Evolutionary conservation across 2,888 invertebrate species (phyloP), one percentile per base, ranked within the genome.

Genomic region (Autographa gamma): DNA sequence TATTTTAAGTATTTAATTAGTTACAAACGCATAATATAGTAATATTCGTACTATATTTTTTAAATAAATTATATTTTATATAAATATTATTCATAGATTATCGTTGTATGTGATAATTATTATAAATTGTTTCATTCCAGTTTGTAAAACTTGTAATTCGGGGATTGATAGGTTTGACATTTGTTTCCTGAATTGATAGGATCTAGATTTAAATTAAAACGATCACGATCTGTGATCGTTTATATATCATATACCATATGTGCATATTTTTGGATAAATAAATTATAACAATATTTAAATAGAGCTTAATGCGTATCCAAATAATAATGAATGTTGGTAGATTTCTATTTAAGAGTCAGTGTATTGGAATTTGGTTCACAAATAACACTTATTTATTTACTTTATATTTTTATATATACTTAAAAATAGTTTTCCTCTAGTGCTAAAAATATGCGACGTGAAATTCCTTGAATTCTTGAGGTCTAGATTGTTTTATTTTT

Each of bases 1-100:
- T 76, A 80, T 77, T 82, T 79, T 81, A 77, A 79, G 64, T 86
- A 86, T 85, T 83, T 88, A 86, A 88, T 88, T 87, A 84, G 77
- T 76, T 70, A 79, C 76, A 75, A 83, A 77, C 63, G 82, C 71
- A 83, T 84, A 82, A 71, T 75, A 69, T 14, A 52, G 54, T 61
- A 74, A 82, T 76, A 83, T 66, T 56, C 63, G 63, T 59, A 69
- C 69, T 73, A 59, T 71, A 41, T 71, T 74, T 66, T 70, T 65
- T 73, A 71, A 73, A 72, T 69, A 71, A 78, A 76, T 78, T 69
- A 68, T 74, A 61, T 75, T 81, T 82, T 68, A 77, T 77, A 77
- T 64, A 69, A 72, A 77, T 72, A 73, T 74, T 81, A 81, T 80
- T 80, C 77, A 76, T 77, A 69, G 59, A 70, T 73, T 63, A 73